Evolutionary conservation across 2,888 invertebrate genomes (phyloP).

Genomic region (Andrena hattorfiana): DNA sequence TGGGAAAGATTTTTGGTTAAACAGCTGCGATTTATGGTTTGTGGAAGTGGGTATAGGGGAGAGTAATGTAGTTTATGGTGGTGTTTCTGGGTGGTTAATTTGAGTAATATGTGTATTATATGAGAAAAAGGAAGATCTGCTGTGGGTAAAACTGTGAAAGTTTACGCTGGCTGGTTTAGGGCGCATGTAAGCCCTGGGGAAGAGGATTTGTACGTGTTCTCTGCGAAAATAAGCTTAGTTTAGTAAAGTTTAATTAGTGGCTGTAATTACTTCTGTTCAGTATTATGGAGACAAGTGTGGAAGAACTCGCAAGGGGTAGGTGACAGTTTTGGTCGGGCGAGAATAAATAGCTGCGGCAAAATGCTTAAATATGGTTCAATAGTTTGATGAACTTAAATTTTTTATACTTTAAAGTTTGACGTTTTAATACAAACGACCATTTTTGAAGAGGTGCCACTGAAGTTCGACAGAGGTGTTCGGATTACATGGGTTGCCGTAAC

Average conservation of each 20-base stretch:
- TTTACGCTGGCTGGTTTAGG: too few relatives aligned
- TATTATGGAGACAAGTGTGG: background rate
- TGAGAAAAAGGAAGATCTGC: background rate
- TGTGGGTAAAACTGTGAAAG: too few relatives aligned
- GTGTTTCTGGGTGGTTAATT: conserved; percentile 1
- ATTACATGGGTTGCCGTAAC: conserved; percentile 18
- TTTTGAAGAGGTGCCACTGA: background rate
- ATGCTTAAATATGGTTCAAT: background rate
- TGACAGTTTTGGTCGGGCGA: background rate
- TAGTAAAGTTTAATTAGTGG: too few relatives aligned
- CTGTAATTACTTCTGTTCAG: background rate
- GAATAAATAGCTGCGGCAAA: background rate
- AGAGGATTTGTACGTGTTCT: too few relatives aligned
- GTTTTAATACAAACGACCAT: background rate
- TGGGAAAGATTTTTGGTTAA: background rate
- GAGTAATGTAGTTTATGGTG: too few relatives aligned
- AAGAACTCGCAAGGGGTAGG: background rate
- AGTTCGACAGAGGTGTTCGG: background rate
- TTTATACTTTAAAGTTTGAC: too few relatives aligned
- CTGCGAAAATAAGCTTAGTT: too few relatives aligned
- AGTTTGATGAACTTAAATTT: too few relatives aligned
- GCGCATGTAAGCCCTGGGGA: too few relatives aligned
- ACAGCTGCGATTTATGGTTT: too few relatives aligned
- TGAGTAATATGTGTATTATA: background rate
- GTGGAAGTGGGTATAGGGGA: too few relatives aligned